A percentile compares a stretch with the other conserved stretches of the same genome.
Conservation (phyloP, 2,888 invertebrate genomes). For the Ceraclea dissimilis region DNA sequence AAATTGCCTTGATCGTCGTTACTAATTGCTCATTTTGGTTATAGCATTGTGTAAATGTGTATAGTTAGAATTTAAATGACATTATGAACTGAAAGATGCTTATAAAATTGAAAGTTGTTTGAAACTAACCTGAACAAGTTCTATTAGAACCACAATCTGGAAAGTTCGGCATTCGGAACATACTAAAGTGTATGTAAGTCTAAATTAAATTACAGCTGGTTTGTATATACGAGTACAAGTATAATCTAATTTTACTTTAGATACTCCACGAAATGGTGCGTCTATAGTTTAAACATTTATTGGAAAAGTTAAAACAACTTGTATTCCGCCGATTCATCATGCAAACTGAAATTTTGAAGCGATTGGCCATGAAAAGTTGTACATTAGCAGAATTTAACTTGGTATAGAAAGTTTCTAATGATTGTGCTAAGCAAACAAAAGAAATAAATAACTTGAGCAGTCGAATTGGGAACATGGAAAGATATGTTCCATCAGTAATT, state of each 20-base stretch:
- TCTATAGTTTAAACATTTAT: slow-evolving; percentile 6
- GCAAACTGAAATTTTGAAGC: background rate
- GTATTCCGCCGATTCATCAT: background rate
- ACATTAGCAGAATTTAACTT: too few species aligned
- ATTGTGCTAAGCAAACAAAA: too few species aligned
- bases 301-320: slow-evolving; percentile 3
- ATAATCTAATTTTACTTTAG: slow-evolving; percentile 4
- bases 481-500: too few species aligned
- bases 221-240: background rate
- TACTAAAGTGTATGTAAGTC: background rate
- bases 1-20: too few species aligned
- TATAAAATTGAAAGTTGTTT: background rate
- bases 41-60: too few species aligned
- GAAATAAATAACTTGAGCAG: too few species aligned
- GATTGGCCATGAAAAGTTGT: background rate
- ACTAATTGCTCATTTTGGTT: too few species aligned
- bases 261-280: background rate
- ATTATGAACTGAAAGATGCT: too few species aligned
- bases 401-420: too few species aligned
- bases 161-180: slow-evolving; percentile 1
- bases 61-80: too few species aligned
- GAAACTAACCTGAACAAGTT: slow-evolving; percentile 1
- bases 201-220: slow-evolving; percentile 7
- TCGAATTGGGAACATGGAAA: too few species aligned
- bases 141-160: slow-evolving; percentile 1